A percentile compares a stretch with the other conserved stretches of the same genome.
Conservation (phyloP, 2,797 vertebrate species). For the Tarsius wallacei region DNA sequence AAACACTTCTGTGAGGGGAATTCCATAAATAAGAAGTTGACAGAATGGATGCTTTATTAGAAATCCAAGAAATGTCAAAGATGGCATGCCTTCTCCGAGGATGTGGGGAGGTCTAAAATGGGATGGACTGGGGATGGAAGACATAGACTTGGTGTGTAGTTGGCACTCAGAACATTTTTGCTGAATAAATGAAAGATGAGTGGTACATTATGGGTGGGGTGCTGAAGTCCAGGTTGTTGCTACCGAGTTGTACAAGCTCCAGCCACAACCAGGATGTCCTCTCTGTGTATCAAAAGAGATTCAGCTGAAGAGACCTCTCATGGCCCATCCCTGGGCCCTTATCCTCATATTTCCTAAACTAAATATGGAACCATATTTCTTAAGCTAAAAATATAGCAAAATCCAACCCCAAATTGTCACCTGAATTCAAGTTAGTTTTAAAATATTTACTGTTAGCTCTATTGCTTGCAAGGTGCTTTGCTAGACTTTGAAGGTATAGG, state of each 20-base stretch:
- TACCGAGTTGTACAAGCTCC: not conserved
- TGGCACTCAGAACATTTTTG: not conserved
- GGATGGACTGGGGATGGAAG: not conserved
- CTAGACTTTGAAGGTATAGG: not conserved
- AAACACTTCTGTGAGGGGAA: not conserved
- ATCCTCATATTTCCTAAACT: not conserved
- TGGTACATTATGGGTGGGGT: fast-evolving
- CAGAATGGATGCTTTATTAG: not conserved
- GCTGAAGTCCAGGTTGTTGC: not conserved
- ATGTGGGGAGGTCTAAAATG: not conserved
- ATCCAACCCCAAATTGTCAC: not conserved
- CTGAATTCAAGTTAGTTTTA: constrained; percentile 16
- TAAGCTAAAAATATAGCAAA: not conserved
- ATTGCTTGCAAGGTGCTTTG: not conserved
- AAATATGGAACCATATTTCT: not conserved
- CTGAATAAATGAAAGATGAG: not conserved
- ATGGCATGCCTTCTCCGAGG: not conserved
- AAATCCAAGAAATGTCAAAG: not conserved
- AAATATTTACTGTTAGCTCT: constrained; percentile 6
- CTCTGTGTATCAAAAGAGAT: not conserved
- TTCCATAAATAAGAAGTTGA: not conserved
- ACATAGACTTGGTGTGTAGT: not conserved
- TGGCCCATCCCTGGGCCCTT: not conserved
- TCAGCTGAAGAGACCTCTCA: not conserved
- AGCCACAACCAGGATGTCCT: not conserved